phyloP scores from a whole-genome alignment of 2,888 invertebrate genomes.

The Leistus spinibarbis region DNA sequence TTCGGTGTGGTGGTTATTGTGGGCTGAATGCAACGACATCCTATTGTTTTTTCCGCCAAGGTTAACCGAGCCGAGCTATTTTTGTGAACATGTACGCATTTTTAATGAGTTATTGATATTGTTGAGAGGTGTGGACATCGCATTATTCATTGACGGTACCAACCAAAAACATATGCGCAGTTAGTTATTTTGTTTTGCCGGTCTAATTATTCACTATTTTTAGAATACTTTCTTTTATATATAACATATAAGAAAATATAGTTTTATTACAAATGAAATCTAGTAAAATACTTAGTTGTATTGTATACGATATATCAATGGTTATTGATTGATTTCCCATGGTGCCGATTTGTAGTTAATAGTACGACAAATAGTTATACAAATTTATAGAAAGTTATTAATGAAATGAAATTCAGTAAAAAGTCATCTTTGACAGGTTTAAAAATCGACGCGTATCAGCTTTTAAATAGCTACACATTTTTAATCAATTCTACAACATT shows the following conservation, averaged over 20 bases:
- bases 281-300: too few species aligned
- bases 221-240: too few species aligned
- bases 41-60: conserved; percentile 36
- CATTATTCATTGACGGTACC: not conserved
- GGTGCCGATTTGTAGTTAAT: not conserved
- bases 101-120: conserved; percentile 15
- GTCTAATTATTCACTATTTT: too few species aligned
- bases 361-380: not conserved
- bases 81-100: conserved; percentile 29
- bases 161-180: too few species aligned
- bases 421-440: not conserved
- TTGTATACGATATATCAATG: too few species aligned
- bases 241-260: too few species aligned
- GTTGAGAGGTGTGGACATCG: not conserved
- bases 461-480: not conserved
- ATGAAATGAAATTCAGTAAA: not conserved
- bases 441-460: not conserved
- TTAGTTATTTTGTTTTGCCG: too few species aligned
- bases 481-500: not conserved
- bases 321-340: not conserved
- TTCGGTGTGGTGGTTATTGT: conserved; percentile 7
- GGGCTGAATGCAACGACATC: conserved; percentile 31
- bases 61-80: conserved; percentile 27
- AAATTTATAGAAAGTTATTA: conserved; percentile 1
- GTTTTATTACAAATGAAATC: too few species aligned